Conservation (phyloP, 2,888 invertebrate species). For the Ditylenchus weischeri region DNA sequence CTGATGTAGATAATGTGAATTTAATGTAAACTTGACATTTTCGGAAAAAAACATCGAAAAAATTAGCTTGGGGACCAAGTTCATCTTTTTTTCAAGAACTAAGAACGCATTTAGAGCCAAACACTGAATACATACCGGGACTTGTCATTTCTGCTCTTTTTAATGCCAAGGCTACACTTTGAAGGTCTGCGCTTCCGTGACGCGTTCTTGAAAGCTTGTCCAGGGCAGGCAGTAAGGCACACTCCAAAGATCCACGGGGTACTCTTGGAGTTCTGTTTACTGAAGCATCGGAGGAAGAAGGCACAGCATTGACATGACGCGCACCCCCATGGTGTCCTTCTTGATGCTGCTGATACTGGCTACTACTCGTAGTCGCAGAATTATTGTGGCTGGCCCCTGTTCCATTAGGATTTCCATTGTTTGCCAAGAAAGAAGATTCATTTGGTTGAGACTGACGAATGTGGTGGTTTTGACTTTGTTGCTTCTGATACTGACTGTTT, state of each 20-base stretch:
- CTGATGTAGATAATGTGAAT: too few relatives aligned
- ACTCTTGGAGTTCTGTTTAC: constrained; percentile 11
- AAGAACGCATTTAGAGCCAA: too few relatives aligned
- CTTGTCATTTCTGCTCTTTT: constrained; percentile 42
- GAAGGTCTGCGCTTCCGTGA: constrained; percentile 49
- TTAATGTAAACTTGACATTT: too few relatives aligned
- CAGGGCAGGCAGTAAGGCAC: constrained; percentile 51
- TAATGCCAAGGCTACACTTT: constrained; percentile 45
- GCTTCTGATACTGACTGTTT: too few relatives aligned
- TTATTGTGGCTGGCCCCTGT: neutral
- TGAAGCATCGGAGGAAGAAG: neutral
- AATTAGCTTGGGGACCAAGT: too few relatives aligned
- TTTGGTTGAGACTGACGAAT: neutral
- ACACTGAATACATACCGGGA: constrained; percentile 5
- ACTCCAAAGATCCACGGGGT: constrained; percentile 43
- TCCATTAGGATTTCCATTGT: neutral
- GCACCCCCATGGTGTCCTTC: neutral
- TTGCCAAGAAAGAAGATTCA: neutral
- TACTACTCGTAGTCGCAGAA: neutral
- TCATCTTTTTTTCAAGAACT: too few relatives aligned
- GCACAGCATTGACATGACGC: neutral
- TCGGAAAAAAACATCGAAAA: too few relatives aligned
- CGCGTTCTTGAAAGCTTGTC: constrained; percentile 55
- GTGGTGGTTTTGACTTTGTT: neutral
- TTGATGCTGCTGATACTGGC: neutral